Conservation (phyloP, 2,888 invertebrate species). For the Agrochola circellaris region DNA sequence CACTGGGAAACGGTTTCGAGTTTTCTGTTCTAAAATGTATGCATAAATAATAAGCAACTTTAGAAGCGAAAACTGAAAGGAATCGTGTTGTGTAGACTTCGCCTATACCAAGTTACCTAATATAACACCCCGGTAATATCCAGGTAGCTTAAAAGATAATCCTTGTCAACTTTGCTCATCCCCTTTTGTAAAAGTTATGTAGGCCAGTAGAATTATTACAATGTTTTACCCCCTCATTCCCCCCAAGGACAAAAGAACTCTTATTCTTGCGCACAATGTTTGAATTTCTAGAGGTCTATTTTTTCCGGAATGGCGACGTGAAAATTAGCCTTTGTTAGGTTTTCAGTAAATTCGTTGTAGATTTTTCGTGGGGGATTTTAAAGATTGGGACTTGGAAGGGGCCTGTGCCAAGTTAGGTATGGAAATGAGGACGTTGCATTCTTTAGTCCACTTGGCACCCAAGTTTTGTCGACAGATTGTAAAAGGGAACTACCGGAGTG, state of each 20-base stretch:
- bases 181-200: conserved; percentile 29
- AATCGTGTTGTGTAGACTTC: background rate
- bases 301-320: background rate
- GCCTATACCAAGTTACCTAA: background rate
- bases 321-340: background rate
- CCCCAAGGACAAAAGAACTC: conserved; percentile 31
- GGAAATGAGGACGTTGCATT: no score
- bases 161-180: conserved; percentile 28
- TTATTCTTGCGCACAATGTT: conserved; percentile 29
- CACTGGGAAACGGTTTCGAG: background rate
- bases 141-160: conserved; percentile 41
- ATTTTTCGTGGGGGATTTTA: background rate
- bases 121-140: conserved; percentile 3
- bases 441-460: no score
- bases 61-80: background rate
- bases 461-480: no score
- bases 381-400: background rate
- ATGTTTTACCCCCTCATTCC: conserved; percentile 19
- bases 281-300: conserved; percentile 5
- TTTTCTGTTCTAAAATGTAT: background rate
- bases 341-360: background rate
- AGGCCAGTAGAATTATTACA: conserved; percentile 43
- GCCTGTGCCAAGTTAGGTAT: no score
- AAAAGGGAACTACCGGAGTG: no score
- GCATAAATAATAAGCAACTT: background rate